Evolutionary conservation across 2,797 vertebrate genomes (phyloP).

Genomic region (Loriculus beryllinus): DNA sequence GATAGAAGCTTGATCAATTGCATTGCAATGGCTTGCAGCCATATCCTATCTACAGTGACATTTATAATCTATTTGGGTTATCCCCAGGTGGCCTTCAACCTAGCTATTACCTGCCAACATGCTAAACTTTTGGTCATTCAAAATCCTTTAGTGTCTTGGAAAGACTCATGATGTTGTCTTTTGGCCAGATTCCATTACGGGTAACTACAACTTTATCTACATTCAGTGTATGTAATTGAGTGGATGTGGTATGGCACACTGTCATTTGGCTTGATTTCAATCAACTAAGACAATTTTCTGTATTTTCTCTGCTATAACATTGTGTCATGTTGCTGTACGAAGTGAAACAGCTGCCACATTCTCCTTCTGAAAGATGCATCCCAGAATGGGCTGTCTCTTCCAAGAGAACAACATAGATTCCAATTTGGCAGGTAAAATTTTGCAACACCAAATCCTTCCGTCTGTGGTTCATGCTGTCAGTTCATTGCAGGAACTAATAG

Average conservation of each 20-base stretch:
- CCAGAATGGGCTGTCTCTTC: background rate
- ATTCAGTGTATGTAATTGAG: constrained; percentile 20
- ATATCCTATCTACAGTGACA: constrained; percentile 20
- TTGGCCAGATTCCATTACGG: constrained; percentile 26
- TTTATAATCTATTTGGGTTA: constrained; percentile 51
- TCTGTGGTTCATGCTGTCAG: constrained; percentile 28
- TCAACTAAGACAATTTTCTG: constrained; percentile 42
- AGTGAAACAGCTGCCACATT: constrained; percentile 52
- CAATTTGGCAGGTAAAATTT: constrained; percentile 38
- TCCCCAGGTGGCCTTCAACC: constrained; percentile 39
- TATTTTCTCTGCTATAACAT: constrained; percentile 42
- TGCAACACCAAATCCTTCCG: constrained; percentile 51
- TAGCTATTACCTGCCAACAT: constrained; percentile 20
- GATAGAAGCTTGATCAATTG: constrained; percentile 41
- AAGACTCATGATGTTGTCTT: constrained; percentile 28
- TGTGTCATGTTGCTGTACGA: constrained; percentile 27
- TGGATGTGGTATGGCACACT: constrained; percentile 53
- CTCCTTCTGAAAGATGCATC: background rate
- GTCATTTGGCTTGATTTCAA: constrained; percentile 62
- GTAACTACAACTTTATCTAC: constrained; percentile 62
- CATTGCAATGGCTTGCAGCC: constrained; percentile 13
- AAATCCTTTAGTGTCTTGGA: constrained; percentile 39
- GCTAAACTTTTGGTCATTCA: constrained; percentile 30
- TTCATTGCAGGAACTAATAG: constrained; percentile 38
- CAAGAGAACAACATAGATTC: background rate